These are phyloP conservation scores for Lepilemur septentrionalis DNA, from an alignment of 2,797 vertebrate species.

Conservation along the genomic window DNA sequence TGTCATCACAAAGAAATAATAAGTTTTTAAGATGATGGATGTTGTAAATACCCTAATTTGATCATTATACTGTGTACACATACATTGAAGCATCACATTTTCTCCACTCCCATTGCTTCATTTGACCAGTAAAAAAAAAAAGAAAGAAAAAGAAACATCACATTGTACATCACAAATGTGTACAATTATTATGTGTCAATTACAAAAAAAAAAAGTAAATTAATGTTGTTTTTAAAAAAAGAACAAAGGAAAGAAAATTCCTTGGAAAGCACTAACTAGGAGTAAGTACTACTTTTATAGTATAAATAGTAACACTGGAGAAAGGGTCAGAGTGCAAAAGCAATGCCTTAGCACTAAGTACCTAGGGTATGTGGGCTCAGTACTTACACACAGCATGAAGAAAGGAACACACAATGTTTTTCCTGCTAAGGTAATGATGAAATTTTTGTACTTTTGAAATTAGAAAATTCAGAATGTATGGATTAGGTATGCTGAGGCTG, in stretches of 20 bases:
- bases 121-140: too few species aligned
- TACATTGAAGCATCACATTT: neutral
- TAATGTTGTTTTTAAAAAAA: neutral
- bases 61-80: neutral
- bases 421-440: neutral
- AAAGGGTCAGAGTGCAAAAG: neutral
- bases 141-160: neutral
- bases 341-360: neutral
- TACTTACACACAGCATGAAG: neutral
- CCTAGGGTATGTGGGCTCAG: neutral
- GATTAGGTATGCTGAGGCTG: neutral
- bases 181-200: neutral
- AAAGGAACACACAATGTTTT: neutral
- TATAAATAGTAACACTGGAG: neutral
- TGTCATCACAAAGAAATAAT: neutral
- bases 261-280: neutral
- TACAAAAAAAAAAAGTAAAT: neutral
- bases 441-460: neutral
- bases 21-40: neutral
- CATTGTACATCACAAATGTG: neutral
- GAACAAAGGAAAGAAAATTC: neutral
- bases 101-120: too few species aligned
- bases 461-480: neutral
- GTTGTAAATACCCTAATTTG: neutral
- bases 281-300: neutral